These are phyloP conservation scores for Florisuga fusca DNA, from an alignment of 2,797 vertebrate genomes.

Conservation along the genomic window DNA sequence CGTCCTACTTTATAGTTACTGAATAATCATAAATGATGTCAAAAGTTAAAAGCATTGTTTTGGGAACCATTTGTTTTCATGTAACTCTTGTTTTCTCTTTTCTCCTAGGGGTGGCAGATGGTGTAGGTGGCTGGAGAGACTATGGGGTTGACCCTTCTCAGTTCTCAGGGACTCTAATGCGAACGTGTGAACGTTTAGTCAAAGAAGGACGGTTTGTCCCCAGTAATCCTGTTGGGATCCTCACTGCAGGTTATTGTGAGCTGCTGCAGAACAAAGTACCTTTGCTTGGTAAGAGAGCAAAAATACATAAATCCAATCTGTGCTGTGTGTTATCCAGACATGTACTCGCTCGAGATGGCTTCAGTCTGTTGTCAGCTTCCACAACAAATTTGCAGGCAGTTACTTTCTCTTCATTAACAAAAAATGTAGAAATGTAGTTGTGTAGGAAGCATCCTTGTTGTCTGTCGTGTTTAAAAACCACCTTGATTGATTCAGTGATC, in stretches of 20 bases:
- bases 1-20: background rate
- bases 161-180: slow-evolving; percentile 98
- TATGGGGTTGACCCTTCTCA: slow-evolving; percentile 98
- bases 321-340: background rate
- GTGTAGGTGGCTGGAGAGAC: slow-evolving; percentile 97
- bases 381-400: background rate
- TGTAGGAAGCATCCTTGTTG: background rate
- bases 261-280: slow-evolving; percentile 99
- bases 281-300: slow-evolving; percentile 88
- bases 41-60: background rate
- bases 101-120: slow-evolving; percentile 92
- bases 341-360: background rate
- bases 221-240: slow-evolving; percentile 94
- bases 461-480: background rate
- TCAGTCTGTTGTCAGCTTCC: background rate
- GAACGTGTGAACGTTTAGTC: slow-evolving; percentile 95
- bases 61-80: background rate
- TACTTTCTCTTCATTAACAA: background rate
- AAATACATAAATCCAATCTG: fast-evolving
- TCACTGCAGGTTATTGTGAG: slow-evolving; percentile 95
- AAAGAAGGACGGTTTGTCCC: slow-evolving; percentile 96
- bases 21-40: background rate
- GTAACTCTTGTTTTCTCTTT: background rate
- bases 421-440: background rate
- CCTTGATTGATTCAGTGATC: background rate